Evolutionary conservation across 2,797 vertebrate species (phyloP).

Genomic region (Gymnodraco acuticeps): DNA sequence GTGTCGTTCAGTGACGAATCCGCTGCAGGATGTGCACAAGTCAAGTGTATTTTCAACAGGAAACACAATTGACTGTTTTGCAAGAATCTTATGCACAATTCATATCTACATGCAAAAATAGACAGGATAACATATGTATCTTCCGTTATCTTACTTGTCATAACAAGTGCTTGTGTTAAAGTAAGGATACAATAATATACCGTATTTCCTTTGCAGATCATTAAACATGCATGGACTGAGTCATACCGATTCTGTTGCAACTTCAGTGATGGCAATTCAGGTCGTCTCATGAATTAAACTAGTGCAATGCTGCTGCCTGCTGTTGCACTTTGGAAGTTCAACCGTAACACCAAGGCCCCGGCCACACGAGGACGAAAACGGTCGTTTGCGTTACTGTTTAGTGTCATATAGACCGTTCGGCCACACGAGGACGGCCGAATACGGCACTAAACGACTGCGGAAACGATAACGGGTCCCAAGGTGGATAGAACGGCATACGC

Average conservation of each 20-base stretch:
- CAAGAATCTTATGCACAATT: background rate
- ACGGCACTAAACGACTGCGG: too few species aligned
- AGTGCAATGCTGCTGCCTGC: slow-evolving; percentile 69
- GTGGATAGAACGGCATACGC: too few species aligned
- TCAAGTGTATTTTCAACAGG: background rate
- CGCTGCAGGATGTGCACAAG: slow-evolving; percentile 1
- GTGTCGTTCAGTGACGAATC: slow-evolving; percentile 8
- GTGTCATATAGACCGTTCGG: too few species aligned
- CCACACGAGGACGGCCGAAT: too few species aligned
- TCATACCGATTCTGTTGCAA: slow-evolving; percentile 62
- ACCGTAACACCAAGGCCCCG: too few species aligned
- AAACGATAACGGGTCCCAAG: too few species aligned
- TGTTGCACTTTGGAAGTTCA: slow-evolving; percentile 31
- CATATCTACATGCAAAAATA: background rate
- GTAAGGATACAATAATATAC: background rate
- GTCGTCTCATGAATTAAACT: background rate
- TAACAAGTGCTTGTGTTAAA: background rate
- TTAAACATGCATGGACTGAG: slow-evolving; percentile 68
- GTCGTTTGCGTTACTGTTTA: too few species aligned
- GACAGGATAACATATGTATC: background rate
- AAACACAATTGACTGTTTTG: background rate
- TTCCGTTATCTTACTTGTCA: background rate
- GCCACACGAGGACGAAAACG: too few species aligned
- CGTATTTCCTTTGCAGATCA: slow-evolving; percentile 48
- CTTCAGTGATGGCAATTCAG: slow-evolving; percentile 25